phyloP scores from a whole-genome alignment of 2,113 vertebrate species.

The Eurystomus gularis region DNA sequence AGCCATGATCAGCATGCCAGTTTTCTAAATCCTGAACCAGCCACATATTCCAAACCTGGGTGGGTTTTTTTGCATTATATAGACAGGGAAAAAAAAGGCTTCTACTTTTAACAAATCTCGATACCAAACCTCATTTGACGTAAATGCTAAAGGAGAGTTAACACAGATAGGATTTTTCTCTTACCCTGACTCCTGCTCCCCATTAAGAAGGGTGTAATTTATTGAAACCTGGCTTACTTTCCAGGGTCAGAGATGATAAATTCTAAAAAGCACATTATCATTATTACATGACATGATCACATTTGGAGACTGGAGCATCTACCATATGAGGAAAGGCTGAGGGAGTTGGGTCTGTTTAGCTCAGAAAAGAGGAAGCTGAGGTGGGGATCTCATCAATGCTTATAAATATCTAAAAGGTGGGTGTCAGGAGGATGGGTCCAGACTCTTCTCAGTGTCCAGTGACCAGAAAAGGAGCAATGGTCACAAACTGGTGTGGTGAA shows the following conservation, averaged over 20 bases:
- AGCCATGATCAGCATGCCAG: background rate
- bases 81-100: constrained; percentile 58
- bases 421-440: too few relatives aligned
- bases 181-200: constrained; percentile 44
- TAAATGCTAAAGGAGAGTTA: constrained; percentile 69
- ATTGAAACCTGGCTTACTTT: constrained; percentile 70
- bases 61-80: constrained; percentile 29
- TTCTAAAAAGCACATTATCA: constrained; percentile 19
- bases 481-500: too few relatives aligned
- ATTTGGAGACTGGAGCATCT: too few relatives aligned
- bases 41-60: background rate
- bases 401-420: too few relatives aligned
- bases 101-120: constrained; percentile 68
- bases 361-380: too few relatives aligned
- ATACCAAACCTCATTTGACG: constrained; percentile 73
- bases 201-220: constrained; percentile 57
- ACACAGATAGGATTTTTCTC: constrained; percentile 55
- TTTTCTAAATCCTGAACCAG: constrained; percentile 31
- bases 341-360: too few relatives aligned
- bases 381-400: too few relatives aligned
- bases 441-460: too few relatives aligned
- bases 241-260: constrained; percentile 36
- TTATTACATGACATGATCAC: too few relatives aligned
- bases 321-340: too few relatives aligned
- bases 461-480: too few relatives aligned